Conservation (phyloP, 2,888 invertebrate species). For the Corythucha ciliata region DNA sequence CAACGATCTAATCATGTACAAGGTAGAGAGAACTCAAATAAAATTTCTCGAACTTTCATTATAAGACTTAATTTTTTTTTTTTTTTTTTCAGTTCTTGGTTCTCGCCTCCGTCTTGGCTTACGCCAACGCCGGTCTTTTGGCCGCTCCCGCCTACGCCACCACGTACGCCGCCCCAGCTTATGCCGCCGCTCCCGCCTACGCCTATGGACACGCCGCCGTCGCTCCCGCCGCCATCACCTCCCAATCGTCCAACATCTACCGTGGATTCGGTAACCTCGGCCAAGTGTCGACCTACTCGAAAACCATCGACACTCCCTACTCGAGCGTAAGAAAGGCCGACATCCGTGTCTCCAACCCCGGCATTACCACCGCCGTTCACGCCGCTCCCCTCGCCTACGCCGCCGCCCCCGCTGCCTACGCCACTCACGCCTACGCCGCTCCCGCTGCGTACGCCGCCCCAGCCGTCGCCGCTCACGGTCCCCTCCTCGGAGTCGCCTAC, state of each 20-base stretch:
- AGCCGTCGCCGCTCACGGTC: no score
- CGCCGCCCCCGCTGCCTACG: constrained; percentile 41
- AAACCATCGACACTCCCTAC: constrained; percentile 61
- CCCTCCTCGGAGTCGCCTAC: constrained; percentile 36
- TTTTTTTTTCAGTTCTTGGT: constrained; percentile 14
- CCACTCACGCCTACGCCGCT: constrained; percentile 38
- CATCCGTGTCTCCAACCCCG: constrained; percentile 58
- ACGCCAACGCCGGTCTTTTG: constrained; percentile 21
- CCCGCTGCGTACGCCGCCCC: constrained; percentile 28
- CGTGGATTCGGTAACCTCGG: constrained; percentile 58
- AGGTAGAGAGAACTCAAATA: neutral
- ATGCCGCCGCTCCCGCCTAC: no score
- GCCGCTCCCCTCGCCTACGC: constrained; percentile 40
- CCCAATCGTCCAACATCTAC: constrained; percentile 51
- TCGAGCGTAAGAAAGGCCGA: constrained; percentile 61
- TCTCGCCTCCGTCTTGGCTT: constrained; percentile 22
- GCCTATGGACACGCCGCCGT: no score
- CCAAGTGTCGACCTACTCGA: constrained; percentile 54
- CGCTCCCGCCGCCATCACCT: constrained; percentile 43
- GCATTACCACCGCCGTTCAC: constrained; percentile 38
- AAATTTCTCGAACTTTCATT: neutral
- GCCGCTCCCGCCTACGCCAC: no score
- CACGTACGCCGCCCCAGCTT: no score
- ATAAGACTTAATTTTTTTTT: no score
- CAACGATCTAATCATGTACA: constrained; percentile 3